Evolutionary conservation across 1,140 invertebrate genomes (phyloP), one percentile per base, ranked within the genome.

Genomic region (Drosophila neocordata): DNA sequence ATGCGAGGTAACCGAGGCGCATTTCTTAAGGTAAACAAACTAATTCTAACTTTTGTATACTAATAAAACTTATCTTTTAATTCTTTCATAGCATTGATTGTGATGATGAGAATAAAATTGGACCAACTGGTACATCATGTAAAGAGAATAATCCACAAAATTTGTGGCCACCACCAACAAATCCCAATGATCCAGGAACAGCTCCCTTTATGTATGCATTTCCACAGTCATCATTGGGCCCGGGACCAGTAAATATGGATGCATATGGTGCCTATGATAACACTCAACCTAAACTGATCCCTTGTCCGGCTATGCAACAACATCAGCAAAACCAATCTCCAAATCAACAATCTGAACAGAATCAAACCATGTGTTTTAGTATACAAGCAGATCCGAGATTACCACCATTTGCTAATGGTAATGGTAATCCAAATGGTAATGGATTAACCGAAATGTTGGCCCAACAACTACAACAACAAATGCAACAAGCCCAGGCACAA

Each of bases 1-100:
- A 2, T 81, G 81, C 27, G 73, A 85, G 20, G 69, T 85, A 1
- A 84, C 82, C 1, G 81, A 84, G 22, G 58, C 61, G 8, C 69
- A 81, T 13, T 84, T 38, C 27, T 20, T 84, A 13, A 68, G 73
- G 65, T 80, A 60, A 15, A 48, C 2, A 52, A 0, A 27, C 22
- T 1, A 2, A 24, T 24, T 24, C 22, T 24, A n/a, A n/a, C n/a
- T 24, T 2, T 24, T 24, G 22, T 4, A 24, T 24, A 0, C 22
- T 24, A 4, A 4, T 24, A 24, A n/a, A n/a, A 24, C 4, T 24
- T 24, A 6, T 20, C 11, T 27, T 7, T 27, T 15, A 15, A n/a
- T n/a, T 13, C 4, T 35, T 12, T 24, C 13, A 12, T 18, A 63
- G 60, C 41, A 37, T 63, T 27, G 60, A 27, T 52, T 63, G 60